A percentile compares a stretch with the other conserved stretches of the same genome.
Evolutionary conservation across 2,113 vertebrate species (phyloP).

Genomic region (Lichenostomus cassidix): DNA sequence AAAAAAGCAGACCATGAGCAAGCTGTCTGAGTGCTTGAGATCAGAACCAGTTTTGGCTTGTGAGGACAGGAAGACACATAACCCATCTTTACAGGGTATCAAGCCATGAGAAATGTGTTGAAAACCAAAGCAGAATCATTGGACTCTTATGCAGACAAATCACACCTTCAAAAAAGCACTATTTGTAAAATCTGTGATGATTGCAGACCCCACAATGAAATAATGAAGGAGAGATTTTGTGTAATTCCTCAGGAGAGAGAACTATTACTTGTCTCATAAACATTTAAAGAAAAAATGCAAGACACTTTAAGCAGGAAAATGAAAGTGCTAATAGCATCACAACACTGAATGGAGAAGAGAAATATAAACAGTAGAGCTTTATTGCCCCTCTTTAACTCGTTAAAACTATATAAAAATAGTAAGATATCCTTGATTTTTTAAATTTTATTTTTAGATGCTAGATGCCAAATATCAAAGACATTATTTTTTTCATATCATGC

Average conservation of each 20-base stretch:
- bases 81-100: neutral
- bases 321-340: neutral
- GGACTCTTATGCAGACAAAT: neutral
- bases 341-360: neutral
- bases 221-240: neutral
- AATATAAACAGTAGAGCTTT: neutral
- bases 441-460: neutral
- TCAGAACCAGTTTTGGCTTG: neutral
- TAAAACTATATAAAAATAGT: neutral
- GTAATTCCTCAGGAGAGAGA: neutral
- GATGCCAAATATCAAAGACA: neutral
- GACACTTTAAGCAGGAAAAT: neutral
- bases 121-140: neutral
- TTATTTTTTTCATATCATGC: neutral
- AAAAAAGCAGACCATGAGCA: neutral
- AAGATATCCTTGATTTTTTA: neutral
- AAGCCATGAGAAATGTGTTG: neutral
- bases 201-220: neutral
- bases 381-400: rapidly evolving
- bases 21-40: neutral
- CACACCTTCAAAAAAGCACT: neutral
- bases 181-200: neutral
- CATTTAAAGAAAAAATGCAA: neutral
- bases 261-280: neutral
- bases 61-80: neutral